These are phyloP conservation scores for Apamea sordens DNA, from an alignment of 2,888 invertebrate genomes.

Conservation along the genomic window DNA sequence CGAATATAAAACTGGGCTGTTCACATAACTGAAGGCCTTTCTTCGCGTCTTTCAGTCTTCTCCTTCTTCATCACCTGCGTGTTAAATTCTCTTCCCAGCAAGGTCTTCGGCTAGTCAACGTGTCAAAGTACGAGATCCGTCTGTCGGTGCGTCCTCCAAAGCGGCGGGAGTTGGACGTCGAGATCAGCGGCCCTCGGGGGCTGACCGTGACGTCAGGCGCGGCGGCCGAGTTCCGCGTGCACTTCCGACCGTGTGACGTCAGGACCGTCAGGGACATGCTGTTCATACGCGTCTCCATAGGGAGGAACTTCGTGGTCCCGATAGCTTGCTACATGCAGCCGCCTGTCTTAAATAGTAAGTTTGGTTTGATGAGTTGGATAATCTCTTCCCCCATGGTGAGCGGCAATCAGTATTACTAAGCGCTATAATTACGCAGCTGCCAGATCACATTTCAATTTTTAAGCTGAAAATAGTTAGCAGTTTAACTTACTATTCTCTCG, in stretches of 20 bases:
- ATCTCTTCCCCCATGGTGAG: not conserved
- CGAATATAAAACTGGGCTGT: not conserved
- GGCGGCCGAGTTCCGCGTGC: conserved; percentile 73
- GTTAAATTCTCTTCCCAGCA: conserved; percentile 65
- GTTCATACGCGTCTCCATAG: conserved; percentile 72
- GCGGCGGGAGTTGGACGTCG: conserved; percentile 73
- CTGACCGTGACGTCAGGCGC: conserved; percentile 80
- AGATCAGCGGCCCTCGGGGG: conserved; percentile 73
- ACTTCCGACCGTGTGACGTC: conserved; percentile 76
- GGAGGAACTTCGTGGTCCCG: conserved; percentile 68
- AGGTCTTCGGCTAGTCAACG: conserved; percentile 78
- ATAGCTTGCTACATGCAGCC: conserved; percentile 82
- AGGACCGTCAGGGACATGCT: conserved; percentile 73
- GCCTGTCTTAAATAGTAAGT: conserved; percentile 78
- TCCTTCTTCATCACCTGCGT: not conserved
- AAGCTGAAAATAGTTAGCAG: not conserved
- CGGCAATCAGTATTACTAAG: not conserved
- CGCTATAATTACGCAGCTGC: too few species aligned
- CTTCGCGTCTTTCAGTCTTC: not conserved
- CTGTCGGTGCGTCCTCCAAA: conserved; percentile 79
- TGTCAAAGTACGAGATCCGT: conserved; percentile 77
- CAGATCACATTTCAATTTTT: not conserved
- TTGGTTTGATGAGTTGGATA: not conserved
- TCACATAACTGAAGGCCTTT: not conserved
- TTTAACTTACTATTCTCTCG: not conserved